A percentile compares a stretch with the other conserved stretches of the same genome.
These are phyloP conservation scores for Pangasius mekongensis DNA, from an alignment of 2,797 vertebrate species.

Conservation along the genomic window DNA sequence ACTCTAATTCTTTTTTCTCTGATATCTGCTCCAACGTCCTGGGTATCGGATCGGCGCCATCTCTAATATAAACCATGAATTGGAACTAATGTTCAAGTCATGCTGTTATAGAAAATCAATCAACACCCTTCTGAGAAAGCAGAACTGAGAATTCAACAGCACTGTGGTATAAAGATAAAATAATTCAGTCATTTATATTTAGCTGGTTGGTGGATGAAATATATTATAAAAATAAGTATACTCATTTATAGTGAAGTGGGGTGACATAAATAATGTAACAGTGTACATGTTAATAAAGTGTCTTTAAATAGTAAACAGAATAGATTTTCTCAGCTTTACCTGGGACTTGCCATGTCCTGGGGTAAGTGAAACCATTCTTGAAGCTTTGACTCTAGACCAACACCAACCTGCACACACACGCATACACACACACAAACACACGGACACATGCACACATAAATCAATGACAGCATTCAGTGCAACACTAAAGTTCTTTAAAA, in stretches of 20 bases:
- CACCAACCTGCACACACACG: slow-evolving; percentile 80
- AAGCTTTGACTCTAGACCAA: slow-evolving; percentile 90
- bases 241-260: neutral
- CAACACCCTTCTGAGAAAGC: neutral
- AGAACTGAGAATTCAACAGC: neutral
- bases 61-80: neutral
- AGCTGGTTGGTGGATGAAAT: neutral
- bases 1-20: neutral
- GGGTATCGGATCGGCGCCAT: neutral
- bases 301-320: neutral
- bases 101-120: neutral
- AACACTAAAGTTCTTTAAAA: neutral
- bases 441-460: slow-evolving; percentile 1
- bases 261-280: neutral
- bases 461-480: neutral
- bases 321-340: slow-evolving; percentile 65
- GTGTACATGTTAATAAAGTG: too few relatives aligned
- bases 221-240: neutral
- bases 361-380: slow-evolving; percentile 97
- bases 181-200: neutral
- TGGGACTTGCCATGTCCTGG: slow-evolving; percentile 91
- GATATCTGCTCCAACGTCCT: neutral
- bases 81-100: neutral
- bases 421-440: slow-evolving; percentile 9
- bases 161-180: neutral